A percentile compares a stretch with the other conserved stretches of the same genome.
These are phyloP conservation scores for Lithobates sylvaticus DNA, from an alignment of 2,797 vertebrate species.

Conservation along the genomic window DNA sequence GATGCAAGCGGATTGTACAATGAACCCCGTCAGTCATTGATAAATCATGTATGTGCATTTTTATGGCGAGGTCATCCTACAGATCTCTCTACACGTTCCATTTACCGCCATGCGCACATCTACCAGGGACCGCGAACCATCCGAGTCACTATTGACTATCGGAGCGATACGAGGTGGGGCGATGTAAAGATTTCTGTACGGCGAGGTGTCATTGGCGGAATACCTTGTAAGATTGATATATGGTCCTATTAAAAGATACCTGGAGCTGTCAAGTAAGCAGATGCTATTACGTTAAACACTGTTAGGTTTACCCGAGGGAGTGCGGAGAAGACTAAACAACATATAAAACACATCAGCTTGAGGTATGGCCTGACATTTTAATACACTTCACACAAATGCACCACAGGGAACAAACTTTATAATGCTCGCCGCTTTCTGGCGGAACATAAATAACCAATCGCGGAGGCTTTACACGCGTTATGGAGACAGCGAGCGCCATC, in stretches of 20 bases:
- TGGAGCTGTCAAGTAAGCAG: conserved; percentile 30
- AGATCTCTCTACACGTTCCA: neutral
- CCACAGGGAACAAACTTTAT: conserved; percentile 34
- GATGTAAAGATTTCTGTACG: conserved; percentile 23
- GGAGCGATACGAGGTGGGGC: neutral
- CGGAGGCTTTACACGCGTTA: neutral
- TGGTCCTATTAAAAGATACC: conserved; percentile 39
- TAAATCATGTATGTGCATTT: neutral
- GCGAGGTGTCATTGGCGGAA: neutral
- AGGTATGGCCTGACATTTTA: conserved; percentile 33
- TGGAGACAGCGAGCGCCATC: neutral
- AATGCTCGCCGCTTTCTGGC: conserved; percentile 1
- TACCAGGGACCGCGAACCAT: neutral
- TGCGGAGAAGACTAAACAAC: conserved; percentile 32
- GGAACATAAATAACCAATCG: conserved; percentile 12
- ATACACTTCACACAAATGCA: conserved; percentile 29
- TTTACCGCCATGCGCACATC: neutral
- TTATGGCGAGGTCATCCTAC: neutral
- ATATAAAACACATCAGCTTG: conserved; percentile 34
- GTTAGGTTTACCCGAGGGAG: conserved; percentile 37
- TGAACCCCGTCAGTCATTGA: neutral
- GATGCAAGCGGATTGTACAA: too few relatives aligned
- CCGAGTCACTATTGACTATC: neutral
- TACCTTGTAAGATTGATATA: conserved; percentile 39
- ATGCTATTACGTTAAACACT: conserved; percentile 46